These are phyloP conservation scores for Tribolium madens DNA, from an alignment of 1,140 invertebrate species.

Conservation along the genomic window DNA sequence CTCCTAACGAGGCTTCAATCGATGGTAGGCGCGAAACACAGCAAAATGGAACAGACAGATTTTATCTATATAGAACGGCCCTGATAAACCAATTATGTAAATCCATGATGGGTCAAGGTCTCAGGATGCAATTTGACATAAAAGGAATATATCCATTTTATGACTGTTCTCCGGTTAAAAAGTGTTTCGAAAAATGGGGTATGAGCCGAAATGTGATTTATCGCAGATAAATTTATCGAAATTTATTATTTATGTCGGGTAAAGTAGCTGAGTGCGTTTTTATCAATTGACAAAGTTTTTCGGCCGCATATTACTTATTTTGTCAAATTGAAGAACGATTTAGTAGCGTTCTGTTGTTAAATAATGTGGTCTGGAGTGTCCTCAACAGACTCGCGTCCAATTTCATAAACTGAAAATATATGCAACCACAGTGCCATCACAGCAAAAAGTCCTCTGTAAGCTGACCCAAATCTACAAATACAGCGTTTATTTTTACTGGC, in stretches of 20 bases:
- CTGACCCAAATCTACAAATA: slow-evolving; percentile 1
- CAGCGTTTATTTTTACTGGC: not conserved
- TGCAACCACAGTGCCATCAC: not conserved
- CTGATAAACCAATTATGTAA: slow-evolving; percentile 5
- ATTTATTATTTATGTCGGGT: too few relatives aligned
- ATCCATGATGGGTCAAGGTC: slow-evolving; percentile 6
- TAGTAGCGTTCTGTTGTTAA: not conserved
- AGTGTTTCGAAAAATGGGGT: too few relatives aligned
- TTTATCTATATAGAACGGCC: slow-evolving; percentile 19
- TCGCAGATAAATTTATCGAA: too few relatives aligned
- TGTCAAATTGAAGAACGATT: slow-evolving; percentile 2
- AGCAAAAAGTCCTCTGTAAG: slow-evolving; percentile 21
- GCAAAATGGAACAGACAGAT: slow-evolving; percentile 27
- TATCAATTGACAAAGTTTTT: slow-evolving; percentile 7
- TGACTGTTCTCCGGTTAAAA: too few relatives aligned
- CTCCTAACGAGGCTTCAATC: slow-evolving; percentile 10
- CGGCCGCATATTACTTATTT: not conserved
- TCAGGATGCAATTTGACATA: slow-evolving; percentile 1
- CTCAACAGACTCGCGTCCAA: not conserved
- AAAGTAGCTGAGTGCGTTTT: not conserved
- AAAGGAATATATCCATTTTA: not conserved
- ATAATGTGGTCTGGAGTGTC: slow-evolving; percentile 14
- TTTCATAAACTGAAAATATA: slow-evolving; percentile 15
- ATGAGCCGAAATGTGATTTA: too few relatives aligned
- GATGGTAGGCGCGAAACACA: slow-evolving; percentile 15